Evolutionary conservation across 2,888 invertebrate genomes (phyloP).

Genomic region (Sipha maydis): DNA sequence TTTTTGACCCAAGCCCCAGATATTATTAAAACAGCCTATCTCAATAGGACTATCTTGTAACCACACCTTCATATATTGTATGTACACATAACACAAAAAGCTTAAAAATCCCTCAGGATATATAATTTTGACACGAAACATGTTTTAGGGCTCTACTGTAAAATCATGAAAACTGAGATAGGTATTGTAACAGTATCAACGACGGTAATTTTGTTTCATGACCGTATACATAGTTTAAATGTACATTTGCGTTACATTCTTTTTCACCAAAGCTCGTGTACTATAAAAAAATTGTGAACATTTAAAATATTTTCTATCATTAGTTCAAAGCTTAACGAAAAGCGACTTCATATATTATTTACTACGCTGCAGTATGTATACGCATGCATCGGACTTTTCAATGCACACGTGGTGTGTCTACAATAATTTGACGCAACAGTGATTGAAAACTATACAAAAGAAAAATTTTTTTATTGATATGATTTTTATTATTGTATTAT

Average conservation of each 20-base stretch:
- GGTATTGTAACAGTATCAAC: too few relatives aligned
- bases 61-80: too few relatives aligned
- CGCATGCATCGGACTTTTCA: neutral
- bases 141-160: too few relatives aligned
- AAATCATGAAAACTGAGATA: too few relatives aligned
- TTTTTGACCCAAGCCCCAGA: too few relatives aligned
- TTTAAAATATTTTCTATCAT: neutral
- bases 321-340: neutral
- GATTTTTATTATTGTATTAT: conserved; percentile 27
- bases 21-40: too few relatives aligned
- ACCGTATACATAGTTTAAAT: too few relatives aligned
- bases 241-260: neutral
- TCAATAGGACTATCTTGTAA: too few relatives aligned
- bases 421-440: conserved; percentile 4
- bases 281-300: neutral
- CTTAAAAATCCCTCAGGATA: too few relatives aligned
- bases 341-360: neutral
- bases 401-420: conserved; percentile 20
- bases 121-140: too few relatives aligned
- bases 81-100: too few relatives aligned
- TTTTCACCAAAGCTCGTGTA: neutral
- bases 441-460: conserved; percentile 52
- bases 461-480: conserved; percentile 23
- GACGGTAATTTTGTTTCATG: too few relatives aligned
- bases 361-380: neutral